Evolutionary conservation across 2,888 invertebrate genomes (phyloP).

Genomic region (Drosophila picticornis): DNA sequence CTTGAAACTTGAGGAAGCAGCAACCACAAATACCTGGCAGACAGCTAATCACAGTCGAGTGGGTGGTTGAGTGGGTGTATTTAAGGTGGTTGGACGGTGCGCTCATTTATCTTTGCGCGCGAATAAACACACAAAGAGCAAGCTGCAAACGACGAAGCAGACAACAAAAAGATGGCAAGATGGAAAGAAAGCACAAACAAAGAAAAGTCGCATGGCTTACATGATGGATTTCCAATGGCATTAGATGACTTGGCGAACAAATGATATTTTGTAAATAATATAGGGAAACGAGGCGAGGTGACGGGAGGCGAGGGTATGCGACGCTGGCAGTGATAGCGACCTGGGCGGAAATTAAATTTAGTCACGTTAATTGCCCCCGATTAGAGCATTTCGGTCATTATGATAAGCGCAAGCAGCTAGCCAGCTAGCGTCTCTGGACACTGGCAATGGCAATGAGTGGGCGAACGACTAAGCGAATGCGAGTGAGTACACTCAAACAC

Average conservation of each 20-base stretch:
- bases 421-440: conserved; percentile 47
- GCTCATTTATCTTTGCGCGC: conserved; percentile 63
- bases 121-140: conserved; percentile 58
- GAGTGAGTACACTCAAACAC: conserved; percentile 9
- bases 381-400: conserved; percentile 77
- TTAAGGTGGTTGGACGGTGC: conserved; percentile 15
- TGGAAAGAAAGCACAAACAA: conserved; percentile 19
- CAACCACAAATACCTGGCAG: conserved; percentile 35
- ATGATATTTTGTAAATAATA: conserved; percentile 78
- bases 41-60: conserved; percentile 52
- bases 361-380: conserved; percentile 77
- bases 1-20: conserved; percentile 35
- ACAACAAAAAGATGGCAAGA: conserved; percentile 37
- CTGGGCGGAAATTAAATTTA: conserved; percentile 77
- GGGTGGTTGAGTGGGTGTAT: conserved; percentile 14
- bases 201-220: conserved; percentile 57
- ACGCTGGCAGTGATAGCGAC: conserved; percentile 57
- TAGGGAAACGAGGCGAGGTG: conserved; percentile 4
- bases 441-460: conserved; percentile 53
- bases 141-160: conserved; percentile 42
- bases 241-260: conserved; percentile 50
- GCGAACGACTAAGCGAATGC: conserved; percentile 5
- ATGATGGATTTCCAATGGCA: conserved; percentile 76
- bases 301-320: neutral
- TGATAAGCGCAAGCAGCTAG: conserved; percentile 56